Evolutionary conservation across 2,113 vertebrate species (phyloP).

Genomic region (Etia nguti): DNA sequence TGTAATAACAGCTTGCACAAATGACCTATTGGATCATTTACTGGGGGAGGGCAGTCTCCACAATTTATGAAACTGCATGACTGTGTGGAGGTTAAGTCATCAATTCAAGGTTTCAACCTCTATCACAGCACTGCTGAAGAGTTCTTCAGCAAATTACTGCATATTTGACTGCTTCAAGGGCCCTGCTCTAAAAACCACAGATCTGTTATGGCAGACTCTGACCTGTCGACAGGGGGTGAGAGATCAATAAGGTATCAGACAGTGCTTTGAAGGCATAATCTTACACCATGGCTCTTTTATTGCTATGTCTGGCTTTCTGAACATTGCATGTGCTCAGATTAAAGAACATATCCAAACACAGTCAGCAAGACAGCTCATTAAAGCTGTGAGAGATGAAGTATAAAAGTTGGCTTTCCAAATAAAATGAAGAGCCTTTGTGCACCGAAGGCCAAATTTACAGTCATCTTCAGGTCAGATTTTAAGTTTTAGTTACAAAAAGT

Average conservation of each 20-base stretch:
- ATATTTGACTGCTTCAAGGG: background rate
- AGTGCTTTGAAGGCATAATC: background rate
- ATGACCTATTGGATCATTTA: background rate
- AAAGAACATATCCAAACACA: background rate
- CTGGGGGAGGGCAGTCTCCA: background rate
- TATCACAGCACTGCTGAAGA: background rate
- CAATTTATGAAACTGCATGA: background rate
- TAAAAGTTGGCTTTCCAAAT: background rate
- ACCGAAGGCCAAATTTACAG: background rate
- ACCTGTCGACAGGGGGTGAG: background rate
- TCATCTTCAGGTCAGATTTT: background rate
- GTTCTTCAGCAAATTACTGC: background rate
- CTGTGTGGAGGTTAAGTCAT: background rate
- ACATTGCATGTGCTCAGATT: background rate
- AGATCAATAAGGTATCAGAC: slow-evolving; percentile 14
- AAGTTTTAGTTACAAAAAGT: background rate
- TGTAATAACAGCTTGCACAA: background rate
- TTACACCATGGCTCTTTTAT: background rate
- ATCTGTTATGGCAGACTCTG: background rate
- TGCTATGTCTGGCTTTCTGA: slow-evolving; percentile 1
- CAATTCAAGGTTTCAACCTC: background rate
- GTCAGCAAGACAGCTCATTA: background rate
- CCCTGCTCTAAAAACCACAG: background rate
- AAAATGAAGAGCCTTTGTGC: background rate
- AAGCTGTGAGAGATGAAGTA: background rate